These are phyloP conservation scores for Callyntrura guangdongensis DNA, from an alignment of 2,888 invertebrate genomes.

Conservation along the genomic window DNA sequence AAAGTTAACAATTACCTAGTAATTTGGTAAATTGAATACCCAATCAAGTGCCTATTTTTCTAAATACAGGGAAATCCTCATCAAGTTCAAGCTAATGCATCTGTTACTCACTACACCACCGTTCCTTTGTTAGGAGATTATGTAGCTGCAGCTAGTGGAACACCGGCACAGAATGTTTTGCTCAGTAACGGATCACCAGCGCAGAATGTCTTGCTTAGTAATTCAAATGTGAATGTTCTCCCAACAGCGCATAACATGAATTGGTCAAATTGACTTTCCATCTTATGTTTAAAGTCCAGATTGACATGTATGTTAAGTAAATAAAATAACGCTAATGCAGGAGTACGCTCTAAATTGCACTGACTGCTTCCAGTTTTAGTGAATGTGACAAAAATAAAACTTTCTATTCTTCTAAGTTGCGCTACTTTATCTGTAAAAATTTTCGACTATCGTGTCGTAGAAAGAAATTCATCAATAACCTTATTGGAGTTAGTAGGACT, in stretches of 20 bases:
- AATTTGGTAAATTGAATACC: neutral
- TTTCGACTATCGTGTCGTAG: neutral
- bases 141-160: slow-evolving; percentile 79
- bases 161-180: slow-evolving; percentile 83
- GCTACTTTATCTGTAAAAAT: slow-evolving; percentile 43
- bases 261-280: slow-evolving; percentile 81
- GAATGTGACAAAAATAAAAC: slow-evolving; percentile 64
- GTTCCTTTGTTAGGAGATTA: slow-evolving; percentile 82
- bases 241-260: slow-evolving; percentile 80
- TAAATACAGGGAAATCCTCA: slow-evolving; percentile 68
- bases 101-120: slow-evolving; percentile 82
- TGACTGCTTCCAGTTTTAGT: slow-evolving; percentile 73
- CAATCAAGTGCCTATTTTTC: slow-evolving; percentile 16
- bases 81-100: slow-evolving; percentile 81
- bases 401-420: slow-evolving; percentile 54
- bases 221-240: slow-evolving; percentile 81
- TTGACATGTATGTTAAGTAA: slow-evolving; percentile 17
- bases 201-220: slow-evolving; percentile 84
- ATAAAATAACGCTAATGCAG: slow-evolving; percentile 1
- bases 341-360: slow-evolving; percentile 30
- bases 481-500: slow-evolving; percentile 5
- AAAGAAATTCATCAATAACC: neutral
- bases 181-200: slow-evolving; percentile 81
- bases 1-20: too few relatives aligned
- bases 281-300: neutral